These are phyloP conservation scores for Cyrtodaria siliqua DNA, from an alignment of 2,888 invertebrate genomes.

Conservation along the genomic window DNA sequence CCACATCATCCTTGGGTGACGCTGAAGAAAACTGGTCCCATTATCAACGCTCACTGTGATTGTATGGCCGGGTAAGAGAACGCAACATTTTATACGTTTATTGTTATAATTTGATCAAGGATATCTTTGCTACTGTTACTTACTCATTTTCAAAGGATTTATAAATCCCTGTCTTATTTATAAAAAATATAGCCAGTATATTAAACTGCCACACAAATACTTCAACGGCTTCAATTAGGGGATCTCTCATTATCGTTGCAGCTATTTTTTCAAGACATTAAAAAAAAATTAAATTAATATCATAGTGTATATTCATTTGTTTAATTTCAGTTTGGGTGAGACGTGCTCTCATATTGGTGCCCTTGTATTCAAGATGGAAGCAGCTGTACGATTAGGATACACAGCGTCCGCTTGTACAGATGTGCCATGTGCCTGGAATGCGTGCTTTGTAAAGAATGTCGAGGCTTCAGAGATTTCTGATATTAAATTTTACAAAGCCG, in stretches of 20 bases:
- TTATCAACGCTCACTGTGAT: too few relatives aligned
- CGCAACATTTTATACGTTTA: too few relatives aligned
- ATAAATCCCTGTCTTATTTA: too few relatives aligned
- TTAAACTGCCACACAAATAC: too few relatives aligned
- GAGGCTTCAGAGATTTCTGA: conserved; percentile 5
- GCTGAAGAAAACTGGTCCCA: not conserved
- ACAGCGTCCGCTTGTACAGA: conserved; percentile 33
- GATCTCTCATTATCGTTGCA: too few relatives aligned
- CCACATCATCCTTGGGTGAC: not conserved
- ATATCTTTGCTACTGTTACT: too few relatives aligned
- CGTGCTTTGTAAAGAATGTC: conserved; percentile 24
- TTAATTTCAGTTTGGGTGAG: conserved; percentile 26
- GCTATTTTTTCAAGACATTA: too few relatives aligned
- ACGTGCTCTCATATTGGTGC: conserved; percentile 35
- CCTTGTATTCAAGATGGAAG: conserved; percentile 35
- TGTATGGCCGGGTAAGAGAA: conserved; percentile 1
- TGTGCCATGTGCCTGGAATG: conserved; percentile 29
- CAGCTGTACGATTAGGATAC: conserved; percentile 27
- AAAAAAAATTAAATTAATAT: too few relatives aligned
- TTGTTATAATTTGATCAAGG: too few relatives aligned
- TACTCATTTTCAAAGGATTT: too few relatives aligned
- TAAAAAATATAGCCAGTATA: too few relatives aligned
- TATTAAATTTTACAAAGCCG: conserved; percentile 28
- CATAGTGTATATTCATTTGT: not conserved
- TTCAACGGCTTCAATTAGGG: too few relatives aligned